These are phyloP conservation scores for Hemichromis elongatus DNA, from an alignment of 2,113 vertebrate species.

Conservation along the genomic window DNA sequence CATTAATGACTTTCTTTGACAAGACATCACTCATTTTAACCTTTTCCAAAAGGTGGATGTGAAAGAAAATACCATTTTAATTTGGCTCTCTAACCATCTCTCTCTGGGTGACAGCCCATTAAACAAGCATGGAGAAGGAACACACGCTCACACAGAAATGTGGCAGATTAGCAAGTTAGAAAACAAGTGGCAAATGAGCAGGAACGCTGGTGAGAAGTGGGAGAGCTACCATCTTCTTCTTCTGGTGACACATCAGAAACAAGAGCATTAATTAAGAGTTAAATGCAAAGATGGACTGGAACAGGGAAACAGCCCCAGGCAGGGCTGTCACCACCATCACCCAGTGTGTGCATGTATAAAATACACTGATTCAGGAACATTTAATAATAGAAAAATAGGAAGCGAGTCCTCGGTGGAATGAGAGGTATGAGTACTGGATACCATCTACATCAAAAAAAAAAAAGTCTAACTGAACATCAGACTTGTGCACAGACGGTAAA, in stretches of 20 bases:
- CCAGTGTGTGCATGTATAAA: neutral
- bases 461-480: neutral
- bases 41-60: constrained; percentile 1
- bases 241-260: constrained; percentile 17
- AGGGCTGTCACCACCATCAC: neutral
- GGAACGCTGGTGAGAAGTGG: neutral
- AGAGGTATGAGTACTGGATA: fast-evolving
- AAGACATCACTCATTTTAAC: neutral
- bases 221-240: neutral
- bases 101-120: neutral
- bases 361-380: neutral
- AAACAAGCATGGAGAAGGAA: constrained; percentile 1
- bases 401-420: neutral
- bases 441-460: neutral
- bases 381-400: neutral
- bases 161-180: constrained; percentile 23
- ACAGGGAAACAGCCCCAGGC: neutral
- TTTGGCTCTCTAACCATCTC: constrained; percentile 19
- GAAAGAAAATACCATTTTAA: neutral
- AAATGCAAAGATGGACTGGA: constrained; percentile 6
- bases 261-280: constrained; percentile 56
- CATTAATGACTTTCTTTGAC: constrained; percentile 6
- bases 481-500: neutral
- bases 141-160: neutral
- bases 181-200: constrained; percentile 17